These are phyloP conservation scores for Clinocottus analis DNA, from an alignment of 2,113 vertebrate species.

Conservation along the genomic window DNA sequence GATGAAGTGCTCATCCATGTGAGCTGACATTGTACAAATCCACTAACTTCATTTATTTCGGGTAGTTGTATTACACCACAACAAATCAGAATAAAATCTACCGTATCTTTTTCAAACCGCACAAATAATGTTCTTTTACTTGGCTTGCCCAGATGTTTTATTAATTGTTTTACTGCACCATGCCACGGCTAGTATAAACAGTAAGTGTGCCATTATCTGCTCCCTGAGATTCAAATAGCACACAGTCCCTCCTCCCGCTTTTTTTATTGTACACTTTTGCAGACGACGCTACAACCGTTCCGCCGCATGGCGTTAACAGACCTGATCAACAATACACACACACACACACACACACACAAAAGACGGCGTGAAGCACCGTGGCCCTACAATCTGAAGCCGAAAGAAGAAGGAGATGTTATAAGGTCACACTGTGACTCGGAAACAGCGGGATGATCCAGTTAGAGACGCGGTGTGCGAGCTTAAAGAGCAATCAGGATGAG, in stretches of 20 bases:
- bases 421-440: constrained; percentile 2
- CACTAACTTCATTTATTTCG: background rate
- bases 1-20: background rate
- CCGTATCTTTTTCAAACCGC: background rate
- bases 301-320: background rate
- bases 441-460: constrained; percentile 1
- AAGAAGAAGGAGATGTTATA: background rate
- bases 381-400: background rate
- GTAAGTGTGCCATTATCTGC: background rate
- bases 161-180: background rate
- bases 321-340: background rate
- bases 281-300: background rate
- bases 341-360: background rate
- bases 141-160: background rate
- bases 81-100: background rate
- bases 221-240: background rate
- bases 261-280: background rate
- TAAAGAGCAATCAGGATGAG: background rate
- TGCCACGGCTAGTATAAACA: background rate
- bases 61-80: background rate
- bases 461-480: background rate
- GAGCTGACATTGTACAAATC: background rate
- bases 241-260: background rate
- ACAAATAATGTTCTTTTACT: background rate
- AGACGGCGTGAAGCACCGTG: background rate